phyloP scores from a whole-genome alignment of 2,113 vertebrate genomes.

The Hypanus sabinus region DNA sequence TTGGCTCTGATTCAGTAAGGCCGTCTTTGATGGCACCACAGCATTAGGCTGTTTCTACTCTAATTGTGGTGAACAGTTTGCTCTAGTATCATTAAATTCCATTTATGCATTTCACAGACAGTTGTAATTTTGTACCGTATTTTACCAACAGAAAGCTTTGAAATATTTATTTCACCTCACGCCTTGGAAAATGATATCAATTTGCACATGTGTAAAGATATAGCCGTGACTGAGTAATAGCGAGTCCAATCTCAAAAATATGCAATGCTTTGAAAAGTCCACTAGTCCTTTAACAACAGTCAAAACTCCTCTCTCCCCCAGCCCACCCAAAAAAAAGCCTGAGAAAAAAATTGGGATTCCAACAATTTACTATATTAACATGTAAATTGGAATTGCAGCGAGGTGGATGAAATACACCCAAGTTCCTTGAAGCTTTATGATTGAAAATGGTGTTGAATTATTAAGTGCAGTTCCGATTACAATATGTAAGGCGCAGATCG shows the following conservation, averaged over 20 bases:
- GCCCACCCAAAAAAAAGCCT: background rate
- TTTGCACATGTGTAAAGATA: slow-evolving; percentile 2
- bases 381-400: background rate
- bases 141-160: background rate
- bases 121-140: background rate
- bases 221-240: background rate
- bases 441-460: background rate
- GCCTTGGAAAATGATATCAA: slow-evolving; percentile 6
- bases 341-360: background rate
- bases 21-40: background rate
- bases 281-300: background rate
- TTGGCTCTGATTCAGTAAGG: background rate
- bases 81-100: background rate
- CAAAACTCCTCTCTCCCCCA: too few species aligned
- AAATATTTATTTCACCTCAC: background rate
- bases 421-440: background rate
- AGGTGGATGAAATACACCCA: background rate
- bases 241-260: slow-evolving; percentile 20
- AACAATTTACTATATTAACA: background rate
- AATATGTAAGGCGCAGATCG: background rate
- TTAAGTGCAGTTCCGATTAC: background rate
- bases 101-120: background rate
- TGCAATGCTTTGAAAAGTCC: background rate
- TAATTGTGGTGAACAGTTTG: background rate
- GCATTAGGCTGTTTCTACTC: background rate